These are phyloP conservation scores for Lasioglossum zephyrum DNA, from an alignment of 2,888 invertebrate species.

Conservation along the genomic window DNA sequence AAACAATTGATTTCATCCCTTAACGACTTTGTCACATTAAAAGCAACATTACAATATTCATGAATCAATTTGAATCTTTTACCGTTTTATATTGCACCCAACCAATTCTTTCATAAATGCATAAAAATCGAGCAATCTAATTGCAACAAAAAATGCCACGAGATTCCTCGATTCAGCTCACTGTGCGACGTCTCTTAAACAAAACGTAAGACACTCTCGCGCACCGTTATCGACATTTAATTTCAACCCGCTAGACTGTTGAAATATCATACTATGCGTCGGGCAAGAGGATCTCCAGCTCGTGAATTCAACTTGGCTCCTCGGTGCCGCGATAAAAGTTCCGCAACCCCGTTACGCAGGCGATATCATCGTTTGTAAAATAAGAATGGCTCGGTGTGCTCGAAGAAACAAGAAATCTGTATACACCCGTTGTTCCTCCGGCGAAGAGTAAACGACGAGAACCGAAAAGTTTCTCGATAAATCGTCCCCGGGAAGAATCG, in stretches of 20 bases:
- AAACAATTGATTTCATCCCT: too few relatives aligned
- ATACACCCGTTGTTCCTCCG: neutral
- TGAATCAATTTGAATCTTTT: too few relatives aligned
- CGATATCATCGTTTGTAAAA: neutral
- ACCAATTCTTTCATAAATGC: too few relatives aligned
- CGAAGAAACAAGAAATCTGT: neutral
- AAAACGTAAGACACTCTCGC: neutral
- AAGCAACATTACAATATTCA: too few relatives aligned
- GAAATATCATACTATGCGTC: neutral
- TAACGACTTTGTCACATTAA: too few relatives aligned
- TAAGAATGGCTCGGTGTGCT: neutral
- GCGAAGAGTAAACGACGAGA: conserved; percentile 52
- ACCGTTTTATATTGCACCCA: too few relatives aligned
- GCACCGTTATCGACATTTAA: neutral
- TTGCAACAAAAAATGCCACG: too few relatives aligned
- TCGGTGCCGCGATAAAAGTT: neutral
- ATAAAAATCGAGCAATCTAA: too few relatives aligned
- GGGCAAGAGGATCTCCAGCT: neutral
- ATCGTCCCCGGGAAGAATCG: conserved; percentile 71
- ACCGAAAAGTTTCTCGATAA: conserved; percentile 77
- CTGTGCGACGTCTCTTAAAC: neutral
- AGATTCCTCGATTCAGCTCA: too few relatives aligned
- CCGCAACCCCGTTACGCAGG: neutral
- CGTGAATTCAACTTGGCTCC: neutral
- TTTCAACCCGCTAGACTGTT: neutral